These are phyloP conservation scores for Rhizomys pruinosus DNA, from an alignment of 2,113 vertebrate genomes.

Conservation along the genomic window DNA sequence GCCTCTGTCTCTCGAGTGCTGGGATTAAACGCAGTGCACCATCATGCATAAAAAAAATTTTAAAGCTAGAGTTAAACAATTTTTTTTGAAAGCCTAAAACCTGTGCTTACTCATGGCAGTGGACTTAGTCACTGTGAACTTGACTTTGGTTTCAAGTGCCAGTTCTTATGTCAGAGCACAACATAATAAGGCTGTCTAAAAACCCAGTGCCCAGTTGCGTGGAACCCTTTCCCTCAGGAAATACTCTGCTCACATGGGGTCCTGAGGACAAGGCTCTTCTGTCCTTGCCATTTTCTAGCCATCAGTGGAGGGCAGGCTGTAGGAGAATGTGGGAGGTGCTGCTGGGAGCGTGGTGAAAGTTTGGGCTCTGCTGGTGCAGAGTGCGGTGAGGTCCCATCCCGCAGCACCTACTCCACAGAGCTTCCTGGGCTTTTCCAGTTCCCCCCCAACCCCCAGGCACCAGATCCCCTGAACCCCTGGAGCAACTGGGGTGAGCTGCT, in stretches of 20 bases:
- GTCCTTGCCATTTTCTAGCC: too few species aligned
- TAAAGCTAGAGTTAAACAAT: too few species aligned
- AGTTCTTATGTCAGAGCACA: neutral
- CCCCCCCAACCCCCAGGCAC: too few species aligned
- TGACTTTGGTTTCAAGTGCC: neutral
- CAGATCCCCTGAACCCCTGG: too few species aligned
- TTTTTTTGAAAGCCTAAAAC: neutral
- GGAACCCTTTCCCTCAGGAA: neutral
- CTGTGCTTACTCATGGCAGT: neutral
- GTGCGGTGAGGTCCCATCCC: fast-evolving
- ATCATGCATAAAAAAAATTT: too few species aligned
- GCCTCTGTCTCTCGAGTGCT: too few species aligned
- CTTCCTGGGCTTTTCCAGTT: fast-evolving
- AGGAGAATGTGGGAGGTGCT: neutral
- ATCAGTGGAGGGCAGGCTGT: neutral
- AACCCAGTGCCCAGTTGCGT: fast-evolving
- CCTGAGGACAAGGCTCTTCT: neutral
- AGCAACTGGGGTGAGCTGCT: neutral
- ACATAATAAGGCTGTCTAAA: neutral
- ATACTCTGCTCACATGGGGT: neutral
- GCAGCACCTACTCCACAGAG: too few species aligned
- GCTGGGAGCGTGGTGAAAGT: neutral
- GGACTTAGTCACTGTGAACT: neutral
- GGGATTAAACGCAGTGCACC: too few species aligned
- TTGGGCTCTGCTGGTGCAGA: neutral